Evolutionary conservation across 2,888 invertebrate species (phyloP).

Genomic region (Ochlodes sylvanus): DNA sequence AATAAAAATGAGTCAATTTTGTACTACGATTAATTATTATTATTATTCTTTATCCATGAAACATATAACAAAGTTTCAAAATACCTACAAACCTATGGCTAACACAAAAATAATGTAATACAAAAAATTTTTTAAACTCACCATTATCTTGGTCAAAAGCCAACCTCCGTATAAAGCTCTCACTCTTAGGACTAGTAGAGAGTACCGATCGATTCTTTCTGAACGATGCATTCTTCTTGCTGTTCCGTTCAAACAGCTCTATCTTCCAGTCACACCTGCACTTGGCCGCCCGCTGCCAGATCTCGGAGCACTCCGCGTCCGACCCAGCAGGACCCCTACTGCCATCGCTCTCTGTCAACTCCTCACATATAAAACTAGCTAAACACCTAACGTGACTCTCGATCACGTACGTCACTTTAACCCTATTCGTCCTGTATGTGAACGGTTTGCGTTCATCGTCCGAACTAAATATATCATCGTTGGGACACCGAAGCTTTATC

Average conservation of each 20-base stretch:
- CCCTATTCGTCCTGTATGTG: conserved; percentile 61
- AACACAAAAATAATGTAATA: neutral
- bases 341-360: conserved; percentile 63
- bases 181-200: conserved; percentile 74
- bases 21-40: too few relatives aligned
- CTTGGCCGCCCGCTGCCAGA: conserved; percentile 84
- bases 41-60: too few relatives aligned
- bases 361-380: conserved; percentile 74
- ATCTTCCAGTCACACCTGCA: conserved; percentile 88
- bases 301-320: conserved; percentile 83
- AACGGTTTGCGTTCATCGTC: conserved; percentile 79
- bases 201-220: conserved; percentile 81
- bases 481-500: conserved; percentile 70
- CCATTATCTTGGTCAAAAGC: conserved; percentile 79
- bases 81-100: too few relatives aligned
- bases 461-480: conserved; percentile 84
- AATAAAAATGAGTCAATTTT: too few relatives aligned
- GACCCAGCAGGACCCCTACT: conserved; percentile 79
- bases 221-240: conserved; percentile 80
- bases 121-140: conserved; percentile 50
- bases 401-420: conserved; percentile 63
- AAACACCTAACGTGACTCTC: conserved; percentile 73
- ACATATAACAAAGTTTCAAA: too few relatives aligned
- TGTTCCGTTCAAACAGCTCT: conserved; percentile 77
- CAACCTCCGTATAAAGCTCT: conserved; percentile 71